Conservation (phyloP, 2,888 invertebrate species). For the Nomada ruficornis region DNA sequence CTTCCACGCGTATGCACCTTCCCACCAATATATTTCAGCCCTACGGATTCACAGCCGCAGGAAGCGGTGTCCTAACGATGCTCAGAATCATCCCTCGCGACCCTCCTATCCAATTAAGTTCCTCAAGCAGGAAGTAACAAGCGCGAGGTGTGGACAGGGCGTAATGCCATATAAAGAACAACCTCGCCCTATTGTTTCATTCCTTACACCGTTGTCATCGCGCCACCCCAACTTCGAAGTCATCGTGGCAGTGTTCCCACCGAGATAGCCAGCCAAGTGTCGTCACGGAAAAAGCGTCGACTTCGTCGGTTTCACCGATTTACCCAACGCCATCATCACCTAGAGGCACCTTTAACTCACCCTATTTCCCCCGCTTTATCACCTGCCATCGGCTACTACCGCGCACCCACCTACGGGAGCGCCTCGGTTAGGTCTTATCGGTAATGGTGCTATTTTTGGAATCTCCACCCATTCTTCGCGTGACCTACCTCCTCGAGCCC, state of each 20-base stretch:
- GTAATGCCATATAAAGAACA: conserved; percentile 67
- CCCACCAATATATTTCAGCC: too few relatives aligned
- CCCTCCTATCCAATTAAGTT: conserved; percentile 60
- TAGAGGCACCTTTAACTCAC: conserved; percentile 74
- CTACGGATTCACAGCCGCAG: background rate
- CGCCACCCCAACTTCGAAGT: background rate
- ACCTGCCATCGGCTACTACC: conserved; percentile 79
- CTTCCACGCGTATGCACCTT: background rate
- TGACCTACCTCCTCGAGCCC: conserved; percentile 76
- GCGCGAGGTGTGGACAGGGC: conserved; percentile 54
- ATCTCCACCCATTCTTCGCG: conserved; percentile 84
- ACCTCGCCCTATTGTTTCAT: conserved; percentile 76
- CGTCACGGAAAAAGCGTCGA: conserved; percentile 26
- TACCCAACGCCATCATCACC: conserved; percentile 68
- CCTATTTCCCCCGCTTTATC: conserved; percentile 81
- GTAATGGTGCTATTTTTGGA: conserved; percentile 84
- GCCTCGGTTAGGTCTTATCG: conserved; percentile 81
- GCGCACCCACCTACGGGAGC: conserved; percentile 69
- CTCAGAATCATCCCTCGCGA: background rate
- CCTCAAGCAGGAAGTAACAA: conserved; percentile 55
- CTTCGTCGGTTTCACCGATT: conserved; percentile 50
- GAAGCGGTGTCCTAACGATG: background rate
- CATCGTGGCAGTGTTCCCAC: background rate
- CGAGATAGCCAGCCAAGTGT: background rate
- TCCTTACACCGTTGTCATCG: conserved; percentile 26